Conservation (phyloP, 1,140 invertebrate genomes). For the Plodia interpunctella region DNA sequence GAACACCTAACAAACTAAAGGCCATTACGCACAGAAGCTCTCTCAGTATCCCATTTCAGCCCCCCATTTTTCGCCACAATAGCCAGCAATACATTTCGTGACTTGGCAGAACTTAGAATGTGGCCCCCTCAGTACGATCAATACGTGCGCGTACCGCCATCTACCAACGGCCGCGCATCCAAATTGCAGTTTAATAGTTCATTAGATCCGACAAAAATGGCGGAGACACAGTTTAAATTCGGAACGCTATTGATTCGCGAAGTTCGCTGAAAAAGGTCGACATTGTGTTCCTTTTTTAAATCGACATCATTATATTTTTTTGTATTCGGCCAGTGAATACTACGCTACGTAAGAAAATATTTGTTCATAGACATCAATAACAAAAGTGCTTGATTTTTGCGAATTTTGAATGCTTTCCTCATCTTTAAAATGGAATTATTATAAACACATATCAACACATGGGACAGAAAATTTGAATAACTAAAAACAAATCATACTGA, state of each 20-base stretch:
- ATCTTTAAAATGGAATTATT: too few species aligned
- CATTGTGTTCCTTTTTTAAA: not conserved
- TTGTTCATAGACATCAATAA: too few species aligned
- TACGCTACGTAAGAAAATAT: too few species aligned
- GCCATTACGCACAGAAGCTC: conserved; percentile 28
- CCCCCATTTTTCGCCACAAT: conserved; percentile 70
- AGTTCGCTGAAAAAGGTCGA: conserved; percentile 7
- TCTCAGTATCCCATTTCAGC: conserved; percentile 41
- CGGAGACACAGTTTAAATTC: conserved; percentile 73
- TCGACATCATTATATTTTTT: not conserved
- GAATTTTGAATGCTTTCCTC: too few species aligned
- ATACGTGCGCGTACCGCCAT: conserved; percentile 71
- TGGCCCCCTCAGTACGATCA: conserved; percentile 61
- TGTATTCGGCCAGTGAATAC: not conserved
- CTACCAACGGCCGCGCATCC: conserved; percentile 67
- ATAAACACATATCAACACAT: too few species aligned
- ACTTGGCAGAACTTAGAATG: conserved; percentile 70
- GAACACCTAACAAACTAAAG: conserved; percentile 8
- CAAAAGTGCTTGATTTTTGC: too few species aligned
- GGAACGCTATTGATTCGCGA: conserved; percentile 68
- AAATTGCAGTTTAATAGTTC: conserved; percentile 76
- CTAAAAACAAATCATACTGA: too few species aligned
- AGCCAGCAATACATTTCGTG: conserved; percentile 71
- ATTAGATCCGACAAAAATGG: conserved; percentile 74
- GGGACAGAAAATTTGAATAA: too few species aligned